Evolutionary conservation across 2,888 invertebrate species (phyloP), one percentile per base, ranked within the genome.

Genomic region (Thera britannica): DNA sequence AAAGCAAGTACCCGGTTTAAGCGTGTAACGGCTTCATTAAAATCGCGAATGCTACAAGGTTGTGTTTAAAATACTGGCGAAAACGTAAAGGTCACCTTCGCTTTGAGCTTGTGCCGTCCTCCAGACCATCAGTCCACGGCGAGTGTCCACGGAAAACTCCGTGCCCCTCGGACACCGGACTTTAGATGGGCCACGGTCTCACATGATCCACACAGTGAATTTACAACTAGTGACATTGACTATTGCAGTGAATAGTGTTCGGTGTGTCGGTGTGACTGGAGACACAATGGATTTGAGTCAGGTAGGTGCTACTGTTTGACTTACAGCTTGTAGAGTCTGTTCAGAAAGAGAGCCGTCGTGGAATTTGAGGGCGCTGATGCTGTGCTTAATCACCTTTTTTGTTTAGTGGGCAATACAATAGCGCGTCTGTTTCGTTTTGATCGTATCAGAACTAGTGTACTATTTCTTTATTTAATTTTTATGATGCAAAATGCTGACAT

Each of bases 231-330:
- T 52, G 38, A 41, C 36, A 11, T 46, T 8, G 57, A 23, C 12
- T 23, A 11, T 5, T 8, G 9, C 67, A 38, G 65, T 65, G 68
- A 41, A 52, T 52, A 56, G 54, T 68, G 57, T 55, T 60, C 3
- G 8, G 62, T 62, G 55, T 23, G n/a, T 56, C 66, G 65, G 63
- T 68, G 67, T 51, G 60, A 51, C 58, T 58, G 48, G 54, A 23
- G 55, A n/a, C 49, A 67, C 5, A 9, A 87, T 88, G 88, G 87
- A 88, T 79, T 77, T 88, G 65, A 88, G 86, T 76, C 87, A 88
- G 87, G 87, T 87, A 79, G 68, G 82, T 75, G 67, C 36, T 73
- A 62, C 62, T 71, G 65, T 64, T 54, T 62, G 34, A 9, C 44
- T 46, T 9, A 46, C 44, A 9, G 3, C 44, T 46, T 46, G 44